Evolutionary conservation across 2,888 invertebrate species (phyloP).

Genomic region (Creontiades dilutus): DNA sequence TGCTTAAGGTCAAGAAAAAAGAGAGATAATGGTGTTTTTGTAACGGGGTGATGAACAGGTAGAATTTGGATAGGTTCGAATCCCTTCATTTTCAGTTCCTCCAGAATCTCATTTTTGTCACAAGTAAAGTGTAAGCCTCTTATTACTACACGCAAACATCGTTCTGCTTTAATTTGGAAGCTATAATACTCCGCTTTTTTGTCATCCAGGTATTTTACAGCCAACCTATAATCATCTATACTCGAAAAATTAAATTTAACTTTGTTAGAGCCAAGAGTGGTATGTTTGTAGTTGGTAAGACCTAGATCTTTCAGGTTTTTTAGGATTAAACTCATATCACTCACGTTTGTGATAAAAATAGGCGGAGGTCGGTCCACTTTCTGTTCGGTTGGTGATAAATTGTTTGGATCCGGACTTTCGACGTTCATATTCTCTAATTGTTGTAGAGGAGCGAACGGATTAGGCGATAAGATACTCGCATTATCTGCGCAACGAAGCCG

Average conservation of each 20-base stretch:
- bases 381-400: background rate
- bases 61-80: conserved; percentile 36
- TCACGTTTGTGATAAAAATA: background rate
- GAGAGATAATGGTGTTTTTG: conserved; percentile 41
- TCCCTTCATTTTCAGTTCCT: conserved; percentile 7
- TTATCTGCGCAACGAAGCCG: no score
- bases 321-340: background rate
- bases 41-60: conserved; percentile 50
- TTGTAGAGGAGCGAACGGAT: background rate
- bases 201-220: no score
- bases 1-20: conserved; percentile 56
- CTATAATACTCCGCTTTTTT: background rate
- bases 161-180: background rate
- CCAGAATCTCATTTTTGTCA: background rate
- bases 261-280: background rate
- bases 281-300: background rate
- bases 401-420: background rate
- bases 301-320: background rate
- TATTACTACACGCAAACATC: background rate
- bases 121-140: background rate
- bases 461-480: background rate
- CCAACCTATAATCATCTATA: background rate
- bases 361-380: background rate
- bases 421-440: background rate
- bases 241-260: background rate